Percentiles rank a stretch among this genome's conserved stretches.
phyloP scores from a whole-genome alignment of 1,140 invertebrate species.

The Pseudomyrmex pallidus region DNA sequence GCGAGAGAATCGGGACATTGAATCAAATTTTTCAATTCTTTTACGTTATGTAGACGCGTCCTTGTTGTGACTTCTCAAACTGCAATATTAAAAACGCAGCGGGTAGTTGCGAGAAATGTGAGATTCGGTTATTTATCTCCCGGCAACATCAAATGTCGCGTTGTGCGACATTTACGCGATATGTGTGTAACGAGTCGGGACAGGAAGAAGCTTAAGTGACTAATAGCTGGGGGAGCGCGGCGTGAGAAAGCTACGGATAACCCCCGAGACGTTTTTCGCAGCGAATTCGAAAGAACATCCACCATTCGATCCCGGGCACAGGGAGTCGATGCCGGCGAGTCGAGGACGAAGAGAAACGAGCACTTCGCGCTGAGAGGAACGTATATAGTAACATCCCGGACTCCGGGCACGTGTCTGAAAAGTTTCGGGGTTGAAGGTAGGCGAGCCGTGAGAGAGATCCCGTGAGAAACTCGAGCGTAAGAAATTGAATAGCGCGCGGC shows the following conservation, averaged over 20 bases:
- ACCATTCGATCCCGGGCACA: constrained; percentile 38
- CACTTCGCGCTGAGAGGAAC: constrained; percentile 34
- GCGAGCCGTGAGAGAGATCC: constrained; percentile 36
- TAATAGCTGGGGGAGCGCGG: constrained; percentile 37
- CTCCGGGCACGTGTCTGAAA: constrained; percentile 61
- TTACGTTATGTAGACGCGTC: too few relatives aligned
- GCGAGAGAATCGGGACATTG: too few relatives aligned
- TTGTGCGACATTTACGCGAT: neutral
- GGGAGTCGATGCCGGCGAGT: constrained; percentile 1
- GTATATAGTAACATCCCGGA: constrained; percentile 51
- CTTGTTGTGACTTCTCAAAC: too few relatives aligned
- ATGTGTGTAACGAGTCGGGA: neutral
- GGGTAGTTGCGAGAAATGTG: neutral
- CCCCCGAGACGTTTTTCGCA: constrained; percentile 8
- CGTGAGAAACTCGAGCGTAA: constrained; percentile 60
- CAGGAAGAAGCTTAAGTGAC: neutral
- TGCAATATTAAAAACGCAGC: too few relatives aligned
- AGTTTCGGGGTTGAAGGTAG: constrained; percentile 38
- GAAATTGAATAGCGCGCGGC: constrained; percentile 64
- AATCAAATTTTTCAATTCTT: neutral
- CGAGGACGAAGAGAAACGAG: constrained; percentile 56
- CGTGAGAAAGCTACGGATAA: constrained; percentile 22
- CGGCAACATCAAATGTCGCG: neutral
- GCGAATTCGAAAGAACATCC: constrained; percentile 56
- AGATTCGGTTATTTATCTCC: neutral